phyloP scores from a whole-genome alignment of 2,797 vertebrate genomes.

The Sciaenops ocellatus region DNA sequence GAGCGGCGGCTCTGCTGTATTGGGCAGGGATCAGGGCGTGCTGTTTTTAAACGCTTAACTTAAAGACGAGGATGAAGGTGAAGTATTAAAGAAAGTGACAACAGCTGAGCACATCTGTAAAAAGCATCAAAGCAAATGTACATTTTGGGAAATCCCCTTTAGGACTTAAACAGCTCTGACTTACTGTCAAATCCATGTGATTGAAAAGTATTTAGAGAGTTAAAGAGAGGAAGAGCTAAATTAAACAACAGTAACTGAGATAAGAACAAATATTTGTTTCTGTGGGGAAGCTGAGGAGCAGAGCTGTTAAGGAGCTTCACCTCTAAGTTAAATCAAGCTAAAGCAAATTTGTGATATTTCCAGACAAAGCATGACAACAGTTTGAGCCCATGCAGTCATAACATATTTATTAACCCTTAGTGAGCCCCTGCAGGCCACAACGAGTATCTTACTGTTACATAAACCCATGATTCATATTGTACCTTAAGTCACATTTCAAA shows the following conservation, averaged over 20 bases:
- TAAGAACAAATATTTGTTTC: neutral
- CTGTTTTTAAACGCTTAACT: neutral
- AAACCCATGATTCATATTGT: constrained; percentile 24
- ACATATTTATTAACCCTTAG: constrained; percentile 46
- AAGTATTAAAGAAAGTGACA: neutral
- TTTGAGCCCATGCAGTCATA: constrained; percentile 36
- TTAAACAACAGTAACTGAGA: neutral
- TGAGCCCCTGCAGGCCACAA: constrained; percentile 32
- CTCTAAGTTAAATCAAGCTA: neutral
- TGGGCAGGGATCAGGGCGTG: neutral
- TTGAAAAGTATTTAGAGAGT: neutral
- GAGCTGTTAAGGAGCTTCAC: too few species aligned
- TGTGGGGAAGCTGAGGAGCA: neutral
- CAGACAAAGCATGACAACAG: neutral
- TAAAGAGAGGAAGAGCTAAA: neutral
- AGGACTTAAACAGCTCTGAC: neutral
- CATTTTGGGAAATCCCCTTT: neutral
- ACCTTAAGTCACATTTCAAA: neutral
- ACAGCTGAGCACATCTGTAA: neutral
- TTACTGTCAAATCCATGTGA: neutral
- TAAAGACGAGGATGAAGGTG: constrained; percentile 6
- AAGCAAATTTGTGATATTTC: neutral
- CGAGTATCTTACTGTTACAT: constrained; percentile 38
- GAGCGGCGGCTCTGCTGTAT: neutral
- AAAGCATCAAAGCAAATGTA: neutral